phyloP scores from a whole-genome alignment of 2,888 invertebrate genomes.

The Apamea anceps region DNA sequence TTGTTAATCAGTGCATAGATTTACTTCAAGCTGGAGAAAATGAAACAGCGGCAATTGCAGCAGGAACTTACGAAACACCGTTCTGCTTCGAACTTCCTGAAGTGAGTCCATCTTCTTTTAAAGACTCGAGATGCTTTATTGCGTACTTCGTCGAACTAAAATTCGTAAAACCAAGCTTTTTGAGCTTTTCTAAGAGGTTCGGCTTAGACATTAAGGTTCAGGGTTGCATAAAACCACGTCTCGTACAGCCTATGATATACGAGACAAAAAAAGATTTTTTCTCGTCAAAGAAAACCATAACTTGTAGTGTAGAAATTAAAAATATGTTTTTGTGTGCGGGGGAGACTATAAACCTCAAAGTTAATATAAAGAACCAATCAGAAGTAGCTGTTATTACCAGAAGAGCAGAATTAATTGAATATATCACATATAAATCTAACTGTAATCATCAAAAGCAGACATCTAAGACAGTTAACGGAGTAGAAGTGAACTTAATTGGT shows the following conservation, averaged over 20 bases:
- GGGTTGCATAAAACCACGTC: conserved; percentile 6
- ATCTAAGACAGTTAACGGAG: conserved; percentile 17
- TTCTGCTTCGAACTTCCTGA: conserved; percentile 50
- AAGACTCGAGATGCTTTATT: conserved; percentile 36
- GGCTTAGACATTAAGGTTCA: conserved; percentile 30
- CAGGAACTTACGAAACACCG: conserved; percentile 27
- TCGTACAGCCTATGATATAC: background rate
- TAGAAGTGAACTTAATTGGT: background rate
- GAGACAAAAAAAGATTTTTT: background rate
- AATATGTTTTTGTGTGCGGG: conserved; percentile 24
- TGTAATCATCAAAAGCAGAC: conserved; percentile 23
- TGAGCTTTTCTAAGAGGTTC: background rate
- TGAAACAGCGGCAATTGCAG: background rate
- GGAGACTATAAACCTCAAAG: conserved; percentile 17
- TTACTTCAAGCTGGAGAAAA: conserved; percentile 38
- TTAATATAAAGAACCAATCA: conserved; percentile 22
- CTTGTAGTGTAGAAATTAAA: conserved; percentile 11
- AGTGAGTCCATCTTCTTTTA: conserved; percentile 45
- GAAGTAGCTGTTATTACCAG: conserved; percentile 16
- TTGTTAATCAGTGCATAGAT: conserved; percentile 41
- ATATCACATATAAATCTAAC: conserved; percentile 41
- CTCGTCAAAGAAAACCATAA: conserved; percentile 4
- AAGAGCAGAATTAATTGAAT: conserved; percentile 28
- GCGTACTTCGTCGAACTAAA: conserved; percentile 32
- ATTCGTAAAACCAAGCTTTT: conserved; percentile 22